Conservation (phyloP, 2,797 vertebrate genomes). For the Galago senegalensis region DNA sequence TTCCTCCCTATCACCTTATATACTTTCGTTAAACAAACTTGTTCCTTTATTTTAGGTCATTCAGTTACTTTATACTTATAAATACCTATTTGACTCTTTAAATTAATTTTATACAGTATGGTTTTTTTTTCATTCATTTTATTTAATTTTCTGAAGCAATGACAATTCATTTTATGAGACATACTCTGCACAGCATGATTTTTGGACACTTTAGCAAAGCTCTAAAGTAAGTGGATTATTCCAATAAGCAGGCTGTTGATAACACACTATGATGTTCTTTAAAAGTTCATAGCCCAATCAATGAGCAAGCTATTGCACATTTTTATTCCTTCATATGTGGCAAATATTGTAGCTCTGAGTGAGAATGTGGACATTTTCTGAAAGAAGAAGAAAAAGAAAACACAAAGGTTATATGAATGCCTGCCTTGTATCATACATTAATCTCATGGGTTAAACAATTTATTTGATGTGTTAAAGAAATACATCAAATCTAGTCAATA, state of each 20-base stretch:
- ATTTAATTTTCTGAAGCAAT: not conserved
- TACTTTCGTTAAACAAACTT: not conserved
- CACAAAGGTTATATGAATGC: not conserved
- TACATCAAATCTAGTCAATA: not conserved
- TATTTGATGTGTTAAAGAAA: not conserved
- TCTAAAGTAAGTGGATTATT: not conserved
- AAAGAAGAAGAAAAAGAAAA: not conserved
- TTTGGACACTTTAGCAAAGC: not conserved
- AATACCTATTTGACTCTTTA: not conserved
- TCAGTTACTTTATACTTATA: not conserved
- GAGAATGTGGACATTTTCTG: not conserved
- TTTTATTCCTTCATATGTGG: not conserved
- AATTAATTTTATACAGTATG: not conserved
- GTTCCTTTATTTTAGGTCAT: not conserved
- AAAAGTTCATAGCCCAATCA: not conserved
- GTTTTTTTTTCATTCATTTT: not conserved
- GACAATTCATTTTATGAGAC: not conserved
- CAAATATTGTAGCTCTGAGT: not conserved
- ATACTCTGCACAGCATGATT: not conserved
- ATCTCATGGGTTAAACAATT: not conserved
- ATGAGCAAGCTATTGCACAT: not conserved
- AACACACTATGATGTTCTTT: not conserved
- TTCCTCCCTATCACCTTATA: not conserved
- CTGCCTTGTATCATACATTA: not conserved
- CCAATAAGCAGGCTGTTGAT: not conserved